These are phyloP conservation scores for Carcina quercana DNA, from an alignment of 2,888 invertebrate genomes.

Conservation along the genomic window DNA sequence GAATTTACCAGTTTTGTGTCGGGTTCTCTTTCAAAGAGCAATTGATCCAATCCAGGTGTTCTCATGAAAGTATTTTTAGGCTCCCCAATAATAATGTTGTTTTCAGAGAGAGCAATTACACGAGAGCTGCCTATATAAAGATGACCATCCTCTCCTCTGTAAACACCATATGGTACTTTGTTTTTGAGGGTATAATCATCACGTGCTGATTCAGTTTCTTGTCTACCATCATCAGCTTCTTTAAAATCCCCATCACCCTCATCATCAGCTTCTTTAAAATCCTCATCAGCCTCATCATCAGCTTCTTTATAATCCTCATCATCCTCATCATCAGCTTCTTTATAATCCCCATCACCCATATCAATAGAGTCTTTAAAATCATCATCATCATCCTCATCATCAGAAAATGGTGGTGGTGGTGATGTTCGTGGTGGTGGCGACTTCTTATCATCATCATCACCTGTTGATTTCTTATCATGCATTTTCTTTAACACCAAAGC, in stretches of 20 bases:
- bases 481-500: neutral
- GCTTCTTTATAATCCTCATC: neutral
- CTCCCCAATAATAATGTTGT: conserved; percentile 1
- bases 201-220: neutral
- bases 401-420: neutral
- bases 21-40: conserved; percentile 8
- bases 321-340: neutral
- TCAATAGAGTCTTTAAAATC: neutral
- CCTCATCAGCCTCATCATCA: neutral
- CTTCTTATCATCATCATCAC: no score
- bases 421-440: no score
- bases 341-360: neutral
- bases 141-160: conserved; percentile 5
- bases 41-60: conserved; percentile 9
- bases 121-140: conserved; percentile 8
- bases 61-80: conserved; percentile 6
- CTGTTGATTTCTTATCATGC: no score
- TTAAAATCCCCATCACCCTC: neutral
- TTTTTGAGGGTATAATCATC: neutral
- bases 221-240: neutral
- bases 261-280: neutral
- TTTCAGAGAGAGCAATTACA: conserved; percentile 2
- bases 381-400: neutral
- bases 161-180: conserved; percentile 9
- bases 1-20: conserved; percentile 2